These are phyloP conservation scores for Cosmia trapezina DNA, from an alignment of 2,888 invertebrate species.

Conservation along the genomic window DNA sequence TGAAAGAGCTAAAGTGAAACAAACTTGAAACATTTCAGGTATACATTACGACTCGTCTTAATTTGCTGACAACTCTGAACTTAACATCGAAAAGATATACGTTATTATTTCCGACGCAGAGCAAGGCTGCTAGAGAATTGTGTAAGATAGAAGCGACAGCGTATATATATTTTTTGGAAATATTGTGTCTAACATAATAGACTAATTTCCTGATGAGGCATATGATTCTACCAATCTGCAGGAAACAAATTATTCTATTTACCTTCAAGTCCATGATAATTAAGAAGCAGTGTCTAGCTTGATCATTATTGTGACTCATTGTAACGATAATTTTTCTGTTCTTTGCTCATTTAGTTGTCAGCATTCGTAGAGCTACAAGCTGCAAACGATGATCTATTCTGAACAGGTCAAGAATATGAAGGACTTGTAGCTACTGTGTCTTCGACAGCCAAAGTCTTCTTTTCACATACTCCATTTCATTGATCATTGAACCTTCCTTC, in stretches of 20 bases:
- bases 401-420: background rate
- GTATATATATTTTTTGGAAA: background rate
- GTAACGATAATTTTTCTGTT: background rate
- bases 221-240: background rate
- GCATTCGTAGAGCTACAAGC: background rate
- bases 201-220: background rate
- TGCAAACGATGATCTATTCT: background rate
- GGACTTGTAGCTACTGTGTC: too few relatives aligned
- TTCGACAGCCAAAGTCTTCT: too few relatives aligned
- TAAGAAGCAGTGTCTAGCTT: background rate
- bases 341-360: background rate
- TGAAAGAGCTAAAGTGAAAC: slow-evolving; percentile 36
- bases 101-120: slow-evolving; percentile 63
- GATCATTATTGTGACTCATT: background rate
- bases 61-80: slow-evolving; percentile 63
- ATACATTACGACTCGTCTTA: slow-evolving; percentile 50
- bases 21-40: slow-evolving; percentile 51
- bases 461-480: background rate
- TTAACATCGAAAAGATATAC: slow-evolving; percentile 65
- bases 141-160: slow-evolving; percentile 15
- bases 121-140: slow-evolving; percentile 6
- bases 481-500: background rate
- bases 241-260: background rate
- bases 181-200: background rate
- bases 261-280: background rate